These are phyloP conservation scores for Sitodiplosis mosellana DNA, from an alignment of 1,140 invertebrate species.

Conservation along the genomic window DNA sequence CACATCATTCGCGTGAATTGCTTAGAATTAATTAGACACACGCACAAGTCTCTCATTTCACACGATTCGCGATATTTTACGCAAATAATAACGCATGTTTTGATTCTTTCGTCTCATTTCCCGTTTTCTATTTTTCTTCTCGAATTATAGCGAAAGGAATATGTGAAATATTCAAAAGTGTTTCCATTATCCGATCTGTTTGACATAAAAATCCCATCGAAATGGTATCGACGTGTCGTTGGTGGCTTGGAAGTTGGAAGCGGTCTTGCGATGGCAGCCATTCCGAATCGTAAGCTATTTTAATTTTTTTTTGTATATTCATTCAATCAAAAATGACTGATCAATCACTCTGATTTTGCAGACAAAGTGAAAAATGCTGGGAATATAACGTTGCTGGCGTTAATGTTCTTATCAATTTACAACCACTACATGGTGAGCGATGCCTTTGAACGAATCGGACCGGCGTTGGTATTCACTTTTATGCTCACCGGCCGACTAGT, in stretches of 20 bases:
- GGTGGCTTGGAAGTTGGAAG: conserved; percentile 79
- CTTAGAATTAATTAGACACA: no score
- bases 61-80: no score
- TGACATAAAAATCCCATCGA: conserved; percentile 76
- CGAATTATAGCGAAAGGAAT: conserved; percentile 68
- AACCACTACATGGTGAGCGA: conserved; percentile 85
- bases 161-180: conserved; percentile 91
- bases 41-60: no score
- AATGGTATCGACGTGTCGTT: conserved; percentile 79
- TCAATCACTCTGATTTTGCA: conserved; percentile 25
- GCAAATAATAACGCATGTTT: no score
- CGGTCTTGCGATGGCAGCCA: conserved; percentile 67
- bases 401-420: conserved; percentile 80
- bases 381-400: conserved; percentile 59
- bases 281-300: conserved; percentile 73
- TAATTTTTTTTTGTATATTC: conserved; percentile 1
- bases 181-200: conserved; percentile 71
- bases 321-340: not conserved
- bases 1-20: no score
- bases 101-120: no score
- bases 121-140: no score
- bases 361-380: conserved; percentile 77
- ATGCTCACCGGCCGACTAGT: conserved; percentile 87
- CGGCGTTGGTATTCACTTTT: conserved; percentile 85
- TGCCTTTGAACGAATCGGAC: conserved; percentile 80